Conservation (phyloP, 2,888 invertebrate species). For the Anthrax anthrax region DNA sequence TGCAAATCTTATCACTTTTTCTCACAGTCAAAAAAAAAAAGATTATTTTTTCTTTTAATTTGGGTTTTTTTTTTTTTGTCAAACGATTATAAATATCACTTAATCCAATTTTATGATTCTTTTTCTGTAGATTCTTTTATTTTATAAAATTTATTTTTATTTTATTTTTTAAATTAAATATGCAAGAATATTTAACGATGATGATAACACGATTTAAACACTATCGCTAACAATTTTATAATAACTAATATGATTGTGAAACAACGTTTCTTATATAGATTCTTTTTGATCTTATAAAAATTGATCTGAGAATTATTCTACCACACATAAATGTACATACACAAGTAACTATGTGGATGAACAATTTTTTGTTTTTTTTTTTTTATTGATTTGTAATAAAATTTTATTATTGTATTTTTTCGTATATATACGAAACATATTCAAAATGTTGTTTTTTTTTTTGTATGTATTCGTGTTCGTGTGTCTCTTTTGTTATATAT, state of each 20-base stretch:
- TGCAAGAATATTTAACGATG: background rate
- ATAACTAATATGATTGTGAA: conserved; percentile 8
- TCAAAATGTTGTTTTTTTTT: no score
- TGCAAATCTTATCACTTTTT: no score
- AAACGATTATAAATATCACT: no score
- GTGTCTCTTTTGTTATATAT: no score
- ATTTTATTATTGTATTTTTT: no score
- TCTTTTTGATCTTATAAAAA: conserved; percentile 1
- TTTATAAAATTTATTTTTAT: background rate
- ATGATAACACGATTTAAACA: conserved; percentile 3
- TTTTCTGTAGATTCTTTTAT: background rate
- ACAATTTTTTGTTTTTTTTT: background rate
- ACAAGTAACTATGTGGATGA: background rate
- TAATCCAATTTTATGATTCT: background rate
- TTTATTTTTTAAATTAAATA: no score
- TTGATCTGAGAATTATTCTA: conserved; percentile 3
- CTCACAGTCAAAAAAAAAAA: no score
- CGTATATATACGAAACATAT: no score
- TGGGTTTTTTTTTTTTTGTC: background rate
- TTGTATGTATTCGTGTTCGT: no score
- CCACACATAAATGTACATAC: background rate
- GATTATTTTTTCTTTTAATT: background rate
- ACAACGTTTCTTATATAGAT: conserved; percentile 5
- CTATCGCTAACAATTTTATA: conserved; percentile 5
- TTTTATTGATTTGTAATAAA: background rate